Evolutionary conservation across 2,113 vertebrate species (phyloP).

Genomic region (Pangasianodon gigas): DNA sequence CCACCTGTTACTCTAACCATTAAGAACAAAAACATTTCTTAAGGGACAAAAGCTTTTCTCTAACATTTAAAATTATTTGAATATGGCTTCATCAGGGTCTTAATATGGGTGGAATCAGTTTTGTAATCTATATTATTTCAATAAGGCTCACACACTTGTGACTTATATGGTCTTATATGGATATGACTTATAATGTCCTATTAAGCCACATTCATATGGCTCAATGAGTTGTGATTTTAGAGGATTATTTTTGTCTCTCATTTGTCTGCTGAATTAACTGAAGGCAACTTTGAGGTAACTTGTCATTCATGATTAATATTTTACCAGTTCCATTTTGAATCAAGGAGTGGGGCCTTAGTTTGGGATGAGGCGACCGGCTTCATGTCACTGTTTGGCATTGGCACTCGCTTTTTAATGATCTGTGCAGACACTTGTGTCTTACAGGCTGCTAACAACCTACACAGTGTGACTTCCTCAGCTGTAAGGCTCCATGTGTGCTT

Average conservation of each 20-base stretch:
- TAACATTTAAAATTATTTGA: not conserved
- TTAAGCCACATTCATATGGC: too few species aligned
- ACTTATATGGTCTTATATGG: too few species aligned
- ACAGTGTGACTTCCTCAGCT: constrained; percentile 14
- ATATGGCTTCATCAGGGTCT: not conserved
- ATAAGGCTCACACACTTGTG: not conserved
- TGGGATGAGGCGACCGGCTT: constrained; percentile 60
- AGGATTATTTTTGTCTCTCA: constrained; percentile 52
- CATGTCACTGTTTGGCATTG: constrained; percentile 69
- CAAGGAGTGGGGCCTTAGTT: constrained; percentile 64
- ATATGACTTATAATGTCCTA: not conserved
- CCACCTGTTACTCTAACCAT: not conserved
- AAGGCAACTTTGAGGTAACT: constrained; percentile 60
- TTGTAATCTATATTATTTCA: not conserved
- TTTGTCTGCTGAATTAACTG: constrained; percentile 47
- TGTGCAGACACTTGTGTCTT: constrained; percentile 61
- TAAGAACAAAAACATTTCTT: not conserved
- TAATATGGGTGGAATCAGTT: not conserved
- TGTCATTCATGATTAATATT: constrained; percentile 73
- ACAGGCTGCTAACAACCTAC: constrained; percentile 44
- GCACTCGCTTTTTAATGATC: constrained; percentile 67
- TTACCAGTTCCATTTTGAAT: constrained; percentile 73
- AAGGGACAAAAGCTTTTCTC: not conserved
- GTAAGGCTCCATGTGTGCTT: not conserved
- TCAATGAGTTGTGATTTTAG: not conserved